phyloP scores from a whole-genome alignment of 2,113 vertebrate genomes.

The Nesogale talazaci region DNA sequence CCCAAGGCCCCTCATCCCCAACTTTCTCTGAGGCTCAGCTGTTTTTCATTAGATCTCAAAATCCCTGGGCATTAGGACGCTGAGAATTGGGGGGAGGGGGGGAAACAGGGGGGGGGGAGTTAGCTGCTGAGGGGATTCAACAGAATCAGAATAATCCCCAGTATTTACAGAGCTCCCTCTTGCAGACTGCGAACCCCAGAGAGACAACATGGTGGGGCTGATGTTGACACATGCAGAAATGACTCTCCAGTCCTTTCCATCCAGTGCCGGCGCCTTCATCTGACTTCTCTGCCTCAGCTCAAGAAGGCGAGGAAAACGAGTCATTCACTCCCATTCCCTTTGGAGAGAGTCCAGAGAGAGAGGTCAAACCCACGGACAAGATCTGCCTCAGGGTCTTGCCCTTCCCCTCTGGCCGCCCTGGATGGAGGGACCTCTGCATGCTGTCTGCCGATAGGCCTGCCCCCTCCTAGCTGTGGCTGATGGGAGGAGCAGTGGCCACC shows the following conservation, averaged over 20 bases:
- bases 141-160: slow-evolving; percentile 56
- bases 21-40: slow-evolving; percentile 64
- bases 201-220: neutral
- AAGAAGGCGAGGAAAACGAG: neutral
- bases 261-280: neutral
- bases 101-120: slow-evolving; percentile 47
- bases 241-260: slow-evolving; percentile 56
- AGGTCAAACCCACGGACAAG: neutral
- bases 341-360: neutral
- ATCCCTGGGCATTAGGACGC: slow-evolving; percentile 66
- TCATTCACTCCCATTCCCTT: neutral
- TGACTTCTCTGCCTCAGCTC: slow-evolving; percentile 35
- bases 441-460: fast-evolving
- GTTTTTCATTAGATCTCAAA: slow-evolving; percentile 74
- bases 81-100: slow-evolving; percentile 51
- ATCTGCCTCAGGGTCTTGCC: neutral
- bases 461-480: neutral
- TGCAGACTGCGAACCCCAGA: slow-evolving; percentile 36
- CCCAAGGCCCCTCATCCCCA: neutral
- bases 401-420: fast-evolving
- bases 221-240: neutral
- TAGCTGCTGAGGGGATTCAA: slow-evolving; percentile 63
- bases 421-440: neutral
- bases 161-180: slow-evolving; percentile 61
- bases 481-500: neutral